Percentiles rank a stretch among this genome's conserved stretches.
Conservation (phyloP, 2,888 invertebrate species). For the Chironomus riparius region DNA sequence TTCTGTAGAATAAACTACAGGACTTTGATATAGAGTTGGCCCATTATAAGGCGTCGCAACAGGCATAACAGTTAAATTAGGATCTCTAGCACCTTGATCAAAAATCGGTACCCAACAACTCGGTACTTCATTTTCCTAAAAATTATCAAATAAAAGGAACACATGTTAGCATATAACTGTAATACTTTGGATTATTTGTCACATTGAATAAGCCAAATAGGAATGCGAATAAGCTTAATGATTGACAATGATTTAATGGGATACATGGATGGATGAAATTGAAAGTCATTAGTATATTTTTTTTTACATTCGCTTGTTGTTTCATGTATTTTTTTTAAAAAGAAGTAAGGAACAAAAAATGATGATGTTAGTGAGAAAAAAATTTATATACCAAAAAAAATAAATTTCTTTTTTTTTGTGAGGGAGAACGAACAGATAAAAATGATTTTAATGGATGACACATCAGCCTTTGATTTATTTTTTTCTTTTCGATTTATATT, state of each 20-base stretch:
- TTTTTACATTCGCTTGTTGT: neutral
- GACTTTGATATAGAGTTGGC: slow-evolving; percentile 40
- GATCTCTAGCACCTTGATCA: slow-evolving; percentile 25
- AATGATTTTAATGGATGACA: neutral
- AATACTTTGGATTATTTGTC: neutral
- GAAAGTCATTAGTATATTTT: neutral
- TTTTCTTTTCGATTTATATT: neutral
- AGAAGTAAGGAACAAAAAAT: neutral
- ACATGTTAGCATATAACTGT: neutral
- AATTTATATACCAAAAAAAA: too few species aligned
- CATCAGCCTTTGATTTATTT: neutral
- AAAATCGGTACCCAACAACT: slow-evolving; percentile 41
- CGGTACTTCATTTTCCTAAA: slow-evolving; percentile 38
- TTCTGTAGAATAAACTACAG: slow-evolving; percentile 40
- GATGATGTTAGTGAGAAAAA: neutral
- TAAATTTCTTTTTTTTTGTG: neutral
- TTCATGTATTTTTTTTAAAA: neutral
- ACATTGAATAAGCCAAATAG: neutral
- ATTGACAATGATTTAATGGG: neutral
- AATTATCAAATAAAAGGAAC: neutral
- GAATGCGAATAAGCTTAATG: neutral
- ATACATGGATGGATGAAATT: neutral
- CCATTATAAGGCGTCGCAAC: slow-evolving; percentile 38
- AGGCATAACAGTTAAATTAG: slow-evolving; percentile 36
- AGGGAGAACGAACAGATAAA: neutral